Evolutionary conservation across 2,797 vertebrate species (phyloP).

Genomic region (Microcaecilia unicolor): DNA sequence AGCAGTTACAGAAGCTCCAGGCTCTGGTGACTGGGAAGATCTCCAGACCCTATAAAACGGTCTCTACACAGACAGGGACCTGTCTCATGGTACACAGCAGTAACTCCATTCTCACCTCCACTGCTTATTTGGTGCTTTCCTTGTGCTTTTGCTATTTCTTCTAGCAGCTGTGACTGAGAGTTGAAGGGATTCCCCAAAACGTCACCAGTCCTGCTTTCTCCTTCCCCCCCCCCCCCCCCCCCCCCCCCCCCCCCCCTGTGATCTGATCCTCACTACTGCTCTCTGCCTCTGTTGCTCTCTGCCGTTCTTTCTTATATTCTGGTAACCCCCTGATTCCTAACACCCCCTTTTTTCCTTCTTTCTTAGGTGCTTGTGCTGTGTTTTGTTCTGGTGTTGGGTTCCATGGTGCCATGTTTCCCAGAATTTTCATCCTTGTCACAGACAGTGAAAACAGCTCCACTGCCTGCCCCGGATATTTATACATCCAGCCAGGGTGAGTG

Average conservation of each 20-base stretch:
- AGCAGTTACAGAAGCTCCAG: slow-evolving; percentile 95
- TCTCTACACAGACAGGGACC: slow-evolving; percentile 91
- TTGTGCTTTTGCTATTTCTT: neutral
- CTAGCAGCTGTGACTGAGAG: neutral
- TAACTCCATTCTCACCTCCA: neutral
- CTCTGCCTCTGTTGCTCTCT: neutral
- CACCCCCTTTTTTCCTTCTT: slow-evolving; percentile 11
- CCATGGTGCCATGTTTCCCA: slow-evolving; percentile 81
- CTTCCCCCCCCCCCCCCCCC: too few species aligned
- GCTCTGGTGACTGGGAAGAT: slow-evolving; percentile 86
- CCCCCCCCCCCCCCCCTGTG: too few species aligned
- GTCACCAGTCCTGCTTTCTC: too few species aligned
- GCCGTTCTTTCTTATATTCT: neutral
- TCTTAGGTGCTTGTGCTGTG: slow-evolving; percentile 87
- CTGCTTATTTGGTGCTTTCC: neutral
- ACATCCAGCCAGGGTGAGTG: slow-evolving; percentile 83
- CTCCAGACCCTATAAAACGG: slow-evolving; percentile 89
- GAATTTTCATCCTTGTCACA: slow-evolving; percentile 75
- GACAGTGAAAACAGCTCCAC: slow-evolving; percentile 67
- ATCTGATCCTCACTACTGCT: neutral
- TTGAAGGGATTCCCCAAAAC: too few species aligned
- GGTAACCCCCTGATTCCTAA: neutral
- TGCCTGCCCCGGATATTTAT: slow-evolving; percentile 74
- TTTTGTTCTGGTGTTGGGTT: slow-evolving; percentile 92
- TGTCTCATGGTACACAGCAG: slow-evolving; percentile 81